Base-by-base conservation (phyloP, 2,113 vertebrate species). In the Lethenteron reissneri region DNA sequence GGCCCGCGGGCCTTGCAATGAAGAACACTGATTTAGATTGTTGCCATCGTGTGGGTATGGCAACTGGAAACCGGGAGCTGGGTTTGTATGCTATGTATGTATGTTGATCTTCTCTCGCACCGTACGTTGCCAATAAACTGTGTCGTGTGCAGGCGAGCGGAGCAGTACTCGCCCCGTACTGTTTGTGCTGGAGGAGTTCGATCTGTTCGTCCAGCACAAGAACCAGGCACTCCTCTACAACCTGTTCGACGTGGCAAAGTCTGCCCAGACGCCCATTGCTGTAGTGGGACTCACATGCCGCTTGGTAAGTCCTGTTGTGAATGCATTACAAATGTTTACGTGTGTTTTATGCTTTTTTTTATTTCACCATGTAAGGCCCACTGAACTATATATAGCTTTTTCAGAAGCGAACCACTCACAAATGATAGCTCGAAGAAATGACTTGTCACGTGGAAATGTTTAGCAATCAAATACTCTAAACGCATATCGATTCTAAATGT, bases 201-300 rank as follows among this genome's bases (percentile, higher is more conserved):
- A 99, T 80, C 81, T 97, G 71, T 99, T 97, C 75, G 85, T 90
- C 56, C 86, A 95, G 78, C 94, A 99, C 77, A 95, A 90, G 83
- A 97, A 95, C 60, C 94, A 99, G 78, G 91, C 88, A 0, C 82
- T 99, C 64, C 89, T 99, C 17, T 99, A 99, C 77, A 99, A 95
- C 79, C 89, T 99, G 71, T 83, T 99, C 1, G 94, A 99, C 11
- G 80, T 92, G 58, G 90, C 94, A 58, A 92, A 99, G 80, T 90
- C 92, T 1, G 88, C 92, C 7, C 92, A 99, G 83, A 83, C 90
- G 9, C 94, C 94, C 1, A 56, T 99, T 5, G 87, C 89, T 2
- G 85, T 99, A 41, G 81, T 99, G 19, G 92, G 94, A 5, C 74
- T 99, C 72, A 97, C 92, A 3, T 96, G 94, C 74, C 86, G 94